A percentile compares a stretch with the other conserved stretches of the same genome.
phyloP scores from a whole-genome alignment of 2,888 invertebrate species.

The Brachycybe producta region DNA sequence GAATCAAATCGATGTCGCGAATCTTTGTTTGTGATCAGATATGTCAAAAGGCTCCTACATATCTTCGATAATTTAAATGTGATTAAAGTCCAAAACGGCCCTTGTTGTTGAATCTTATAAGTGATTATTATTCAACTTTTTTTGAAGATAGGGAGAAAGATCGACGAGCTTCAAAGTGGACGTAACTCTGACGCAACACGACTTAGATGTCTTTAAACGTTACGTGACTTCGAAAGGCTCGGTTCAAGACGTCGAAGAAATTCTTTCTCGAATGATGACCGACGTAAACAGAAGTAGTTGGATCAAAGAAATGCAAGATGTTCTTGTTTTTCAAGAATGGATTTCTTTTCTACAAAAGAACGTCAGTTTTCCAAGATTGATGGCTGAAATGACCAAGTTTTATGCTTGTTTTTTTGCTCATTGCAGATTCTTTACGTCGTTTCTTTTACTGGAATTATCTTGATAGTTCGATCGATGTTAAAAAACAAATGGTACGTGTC shows the following conservation, averaged over 20 bases:
- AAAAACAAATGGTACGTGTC: neutral
- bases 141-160: too few species aligned
- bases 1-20: too few species aligned
- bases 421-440: too few species aligned
- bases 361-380: neutral
- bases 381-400: neutral
- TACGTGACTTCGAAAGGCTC: neutral
- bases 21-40: too few species aligned
- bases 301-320: neutral
- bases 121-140: too few species aligned
- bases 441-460: too few species aligned
- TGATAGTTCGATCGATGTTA: too few species aligned
- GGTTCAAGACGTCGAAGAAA: constrained; percentile 7
- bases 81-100: too few species aligned
- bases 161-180: constrained; percentile 4
- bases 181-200: neutral
- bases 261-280: constrained; percentile 1
- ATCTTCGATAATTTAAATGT: too few species aligned
- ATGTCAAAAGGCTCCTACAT: too few species aligned
- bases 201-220: neutral
- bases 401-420: neutral
- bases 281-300: neutral
- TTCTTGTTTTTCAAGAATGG: neutral
- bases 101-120: too few species aligned
- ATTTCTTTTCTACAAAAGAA: neutral